phyloP scores from a whole-genome alignment of 2,113 vertebrate species.

The Psittacus erithacus region DNA sequence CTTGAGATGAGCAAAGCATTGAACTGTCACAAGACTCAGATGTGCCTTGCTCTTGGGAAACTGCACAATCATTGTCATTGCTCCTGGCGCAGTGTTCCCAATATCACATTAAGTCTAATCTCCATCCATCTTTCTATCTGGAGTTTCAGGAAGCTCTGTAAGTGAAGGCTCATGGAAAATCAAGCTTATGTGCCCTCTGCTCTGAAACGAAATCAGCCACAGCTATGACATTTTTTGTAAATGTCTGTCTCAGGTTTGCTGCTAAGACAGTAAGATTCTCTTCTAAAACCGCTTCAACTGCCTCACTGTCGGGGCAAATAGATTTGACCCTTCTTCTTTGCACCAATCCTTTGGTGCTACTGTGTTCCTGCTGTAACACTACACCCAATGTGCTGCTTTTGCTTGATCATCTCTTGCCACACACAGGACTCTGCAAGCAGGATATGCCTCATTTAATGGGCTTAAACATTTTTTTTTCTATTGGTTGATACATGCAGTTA shows the following conservation, averaged over 20 bases:
- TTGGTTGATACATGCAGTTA: neutral
- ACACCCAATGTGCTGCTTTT: neutral
- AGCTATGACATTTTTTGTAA: neutral
- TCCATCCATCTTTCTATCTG: neutral
- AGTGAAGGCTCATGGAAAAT: neutral
- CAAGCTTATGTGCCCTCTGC: neutral
- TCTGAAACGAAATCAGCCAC: neutral
- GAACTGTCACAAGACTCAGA: neutral
- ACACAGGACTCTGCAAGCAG: neutral
- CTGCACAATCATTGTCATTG: neutral
- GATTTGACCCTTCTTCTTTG: neutral
- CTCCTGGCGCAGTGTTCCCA: neutral
- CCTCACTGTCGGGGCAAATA: neutral
- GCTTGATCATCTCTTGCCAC: neutral
- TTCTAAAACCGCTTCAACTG: neutral
- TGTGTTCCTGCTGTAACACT: neutral
- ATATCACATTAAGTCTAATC: neutral
- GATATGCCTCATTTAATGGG: neutral
- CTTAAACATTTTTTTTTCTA: neutral
- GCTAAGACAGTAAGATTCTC: neutral
- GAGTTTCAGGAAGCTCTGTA: neutral
- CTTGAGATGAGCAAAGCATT: neutral
- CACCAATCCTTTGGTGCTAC: fast-evolving
- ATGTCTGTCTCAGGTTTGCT: neutral
- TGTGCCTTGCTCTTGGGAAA: neutral